Evolutionary conservation across 2,888 invertebrate genomes (phyloP).

Genomic region (Iselma pallidipennis): DNA sequence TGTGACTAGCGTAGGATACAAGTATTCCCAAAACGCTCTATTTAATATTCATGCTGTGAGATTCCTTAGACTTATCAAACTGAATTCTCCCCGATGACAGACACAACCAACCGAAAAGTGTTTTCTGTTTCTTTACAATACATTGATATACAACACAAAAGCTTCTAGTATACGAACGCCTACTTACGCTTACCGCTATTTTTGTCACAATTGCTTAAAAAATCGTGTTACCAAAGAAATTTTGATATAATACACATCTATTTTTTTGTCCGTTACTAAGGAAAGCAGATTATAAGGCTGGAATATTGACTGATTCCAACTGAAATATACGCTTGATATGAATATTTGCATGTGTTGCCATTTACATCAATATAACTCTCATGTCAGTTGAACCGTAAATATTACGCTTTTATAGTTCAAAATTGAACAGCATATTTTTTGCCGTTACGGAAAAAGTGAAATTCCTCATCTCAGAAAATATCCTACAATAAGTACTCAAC

Average conservation of each 20-base stretch:
- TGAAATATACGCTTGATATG: no score
- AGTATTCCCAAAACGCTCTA: conserved; percentile 12
- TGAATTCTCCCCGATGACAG: not conserved
- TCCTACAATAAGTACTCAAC: no score
- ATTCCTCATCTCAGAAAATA: no score
- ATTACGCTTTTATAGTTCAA: not conserved
- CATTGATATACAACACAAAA: no score
- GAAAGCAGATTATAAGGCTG: not conserved
- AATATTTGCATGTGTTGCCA: not conserved
- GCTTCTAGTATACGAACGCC: no score
- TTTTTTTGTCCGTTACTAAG: no score
- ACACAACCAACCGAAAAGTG: no score
- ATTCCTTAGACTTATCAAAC: conserved; percentile 10
- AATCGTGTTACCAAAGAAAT: no score
- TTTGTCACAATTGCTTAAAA: no score
- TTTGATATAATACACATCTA: not conserved
- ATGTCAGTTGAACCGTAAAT: not conserved
- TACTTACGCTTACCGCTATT: no score
- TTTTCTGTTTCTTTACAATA: no score
- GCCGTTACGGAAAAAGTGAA: no score
- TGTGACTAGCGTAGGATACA: conserved; percentile 11
- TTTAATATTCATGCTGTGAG: conserved; percentile 23
- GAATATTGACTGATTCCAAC: not conserved
- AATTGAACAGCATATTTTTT: not conserved
- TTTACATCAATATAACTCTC: not conserved